A percentile compares a stretch with the other conserved stretches of the same genome.
phyloP scores from a whole-genome alignment of 2,888 invertebrate genomes.

The Antitype chi region DNA sequence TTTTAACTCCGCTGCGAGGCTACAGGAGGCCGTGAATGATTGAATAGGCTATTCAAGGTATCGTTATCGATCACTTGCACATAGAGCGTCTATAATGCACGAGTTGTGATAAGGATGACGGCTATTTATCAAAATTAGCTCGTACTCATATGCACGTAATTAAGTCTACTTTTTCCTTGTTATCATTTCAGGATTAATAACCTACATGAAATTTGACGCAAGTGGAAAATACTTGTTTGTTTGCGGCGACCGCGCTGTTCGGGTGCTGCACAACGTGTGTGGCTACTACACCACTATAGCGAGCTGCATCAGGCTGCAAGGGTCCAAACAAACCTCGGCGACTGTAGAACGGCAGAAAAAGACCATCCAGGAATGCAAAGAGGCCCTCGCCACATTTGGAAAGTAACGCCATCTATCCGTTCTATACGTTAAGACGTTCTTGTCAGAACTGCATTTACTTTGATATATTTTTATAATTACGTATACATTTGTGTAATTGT shows the following conservation, averaged over 20 bases:
- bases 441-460: constrained; percentile 65
- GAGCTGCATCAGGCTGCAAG: constrained; percentile 85
- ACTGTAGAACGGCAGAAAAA: constrained; percentile 94
- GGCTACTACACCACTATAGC: constrained; percentile 84
- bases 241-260: constrained; percentile 94
- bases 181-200: constrained; percentile 91
- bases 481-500: constrained; percentile 54
- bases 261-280: constrained; percentile 94
- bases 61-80: constrained; percentile 65
- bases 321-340: constrained; percentile 92
- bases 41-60: constrained; percentile 65
- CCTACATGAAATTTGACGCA: constrained; percentile 93
- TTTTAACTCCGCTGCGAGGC: constrained; percentile 65
- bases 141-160: constrained; percentile 17
- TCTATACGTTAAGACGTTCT: constrained; percentile 48
- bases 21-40: constrained; percentile 66
- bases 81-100: constrained; percentile 53
- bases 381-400: constrained; percentile 82
- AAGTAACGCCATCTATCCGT: constrained; percentile 71
- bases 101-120: constrained; percentile 51
- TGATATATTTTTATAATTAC: constrained; percentile 55
- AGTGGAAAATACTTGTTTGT: constrained; percentile 93
- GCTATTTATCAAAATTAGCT: constrained; percentile 47
- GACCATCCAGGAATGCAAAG: constrained; percentile 92
- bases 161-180: constrained; percentile 30